Evolutionary conservation across 2,888 invertebrate species (phyloP), one percentile per base, ranked within the genome.

Genomic region (Prosopocoilus inquinatus): DNA sequence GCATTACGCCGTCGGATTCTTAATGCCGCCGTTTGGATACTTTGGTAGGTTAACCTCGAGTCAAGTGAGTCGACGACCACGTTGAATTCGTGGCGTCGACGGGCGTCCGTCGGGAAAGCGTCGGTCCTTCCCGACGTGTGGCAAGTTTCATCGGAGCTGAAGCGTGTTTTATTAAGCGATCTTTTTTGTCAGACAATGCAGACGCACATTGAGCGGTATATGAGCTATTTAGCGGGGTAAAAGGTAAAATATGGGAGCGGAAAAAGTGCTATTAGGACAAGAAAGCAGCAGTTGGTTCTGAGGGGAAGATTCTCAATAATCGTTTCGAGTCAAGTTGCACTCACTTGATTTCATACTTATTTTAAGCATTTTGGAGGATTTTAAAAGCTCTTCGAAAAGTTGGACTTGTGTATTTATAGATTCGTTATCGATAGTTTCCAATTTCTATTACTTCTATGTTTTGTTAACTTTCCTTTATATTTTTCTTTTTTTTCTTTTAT

Each of bases 111-210:
- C 8, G 16, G 41, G 9, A 16, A 41, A 41, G 16, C 15, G 41
- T 9, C 13, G 16, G 9, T 3, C 9, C 12, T 15, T 9, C 9
- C 41, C 15, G 11, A 11, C n/a, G 41, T 36, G 9, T 16, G 41
- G 9, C 16, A 15, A 15, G 3, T 11, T 16, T 41, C 41, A 51
- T 58, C 35, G 50, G 56, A 60, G 63, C 57, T 63, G 20, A 5
- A 28, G 20, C 20, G 65, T 67, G 65, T 69, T 70, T 70, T 70
- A 71, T 70, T 67, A 69, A 69, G 69, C 69, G 70, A 69, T 69
- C 67, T 68, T 69, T 70, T 68, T 69, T 70, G 65, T 59, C 55
- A 60, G 64, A 64, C 64, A 64, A 67, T 67, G 62, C 59, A 59
- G 58, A 61, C 58, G 55, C 58, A 57, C 47, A 63, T 60, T 52